Evolutionary conservation across 2,888 invertebrate genomes (phyloP).

Genomic region (Cabera pusaria): DNA sequence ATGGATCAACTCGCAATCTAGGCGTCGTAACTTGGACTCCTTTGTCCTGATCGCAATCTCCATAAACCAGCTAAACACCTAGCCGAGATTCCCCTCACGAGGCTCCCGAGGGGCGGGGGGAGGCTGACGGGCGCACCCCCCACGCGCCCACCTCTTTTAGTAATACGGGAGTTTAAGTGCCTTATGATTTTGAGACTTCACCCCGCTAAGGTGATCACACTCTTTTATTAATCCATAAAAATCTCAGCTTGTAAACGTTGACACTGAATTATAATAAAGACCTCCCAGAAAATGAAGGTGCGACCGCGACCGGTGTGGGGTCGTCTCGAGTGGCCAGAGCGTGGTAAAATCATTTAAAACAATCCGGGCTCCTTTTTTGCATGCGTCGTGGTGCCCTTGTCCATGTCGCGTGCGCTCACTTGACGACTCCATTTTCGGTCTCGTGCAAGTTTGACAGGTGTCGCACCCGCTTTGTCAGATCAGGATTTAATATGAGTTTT

Average conservation of each 20-base stretch:
- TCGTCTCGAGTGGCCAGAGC: constrained; percentile 19
- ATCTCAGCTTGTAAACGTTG: constrained; percentile 45
- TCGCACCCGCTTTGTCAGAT: constrained; percentile 19
- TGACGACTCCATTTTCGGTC: constrained; percentile 17
- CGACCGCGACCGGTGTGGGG: constrained; percentile 19
- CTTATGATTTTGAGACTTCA: constrained; percentile 66
- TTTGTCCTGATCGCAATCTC: constrained; percentile 81
- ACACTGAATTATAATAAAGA: constrained; percentile 50
- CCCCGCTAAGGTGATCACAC: constrained; percentile 47
- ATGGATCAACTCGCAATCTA: constrained; percentile 70
- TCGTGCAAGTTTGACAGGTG: constrained; percentile 25
- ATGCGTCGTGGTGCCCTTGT: constrained; percentile 15
- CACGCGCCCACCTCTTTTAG: constrained; percentile 46
- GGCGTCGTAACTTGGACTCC: constrained; percentile 71
- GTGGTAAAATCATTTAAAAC: constrained; percentile 22
- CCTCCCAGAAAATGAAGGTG: constrained; percentile 33
- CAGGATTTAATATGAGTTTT: constrained; percentile 23
- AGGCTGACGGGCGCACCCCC: constrained; percentile 22
- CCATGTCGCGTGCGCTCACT: constrained; percentile 22
- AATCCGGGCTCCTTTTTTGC: constrained; percentile 22
- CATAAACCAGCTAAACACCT: constrained; percentile 82
- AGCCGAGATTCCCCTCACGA: constrained; percentile 65
- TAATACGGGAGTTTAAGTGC: constrained; percentile 65
- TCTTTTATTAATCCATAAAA: constrained; percentile 67
- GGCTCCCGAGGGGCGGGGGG: constrained; percentile 37